A percentile compares a stretch with the other conserved stretches of the same genome.
Conservation (phyloP, 1,140 invertebrate genomes). For the Cotesia typhae region DNA sequence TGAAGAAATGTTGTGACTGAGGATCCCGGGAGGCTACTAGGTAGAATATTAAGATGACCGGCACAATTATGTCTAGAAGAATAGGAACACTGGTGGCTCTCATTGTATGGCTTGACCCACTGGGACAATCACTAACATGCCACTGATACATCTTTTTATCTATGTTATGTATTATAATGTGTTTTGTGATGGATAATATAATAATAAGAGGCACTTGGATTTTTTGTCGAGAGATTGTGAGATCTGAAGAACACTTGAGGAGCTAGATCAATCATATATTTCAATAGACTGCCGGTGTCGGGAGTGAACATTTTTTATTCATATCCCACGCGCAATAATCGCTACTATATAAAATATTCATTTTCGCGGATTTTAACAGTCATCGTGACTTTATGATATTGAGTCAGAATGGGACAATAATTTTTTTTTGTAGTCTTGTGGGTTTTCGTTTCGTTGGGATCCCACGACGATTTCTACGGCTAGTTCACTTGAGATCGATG, state of each 20-base stretch:
- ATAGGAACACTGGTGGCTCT: conserved; percentile 3
- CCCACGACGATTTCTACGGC: not conserved
- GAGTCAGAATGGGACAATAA: not conserved
- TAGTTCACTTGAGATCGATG: too few species aligned
- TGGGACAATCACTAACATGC: conserved; percentile 1
- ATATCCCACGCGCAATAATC: not conserved
- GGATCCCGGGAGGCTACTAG: not conserved
- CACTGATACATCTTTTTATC: not conserved
- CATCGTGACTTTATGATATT: conserved; percentile 18
- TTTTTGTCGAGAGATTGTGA: not conserved
- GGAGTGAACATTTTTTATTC: not conserved
- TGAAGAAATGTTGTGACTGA: conserved; percentile 21
- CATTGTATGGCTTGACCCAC: not conserved
- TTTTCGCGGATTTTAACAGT: conserved; percentile 22
- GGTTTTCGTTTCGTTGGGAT: not conserved
- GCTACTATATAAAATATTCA: conserved; percentile 22
- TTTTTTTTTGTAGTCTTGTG: not conserved
- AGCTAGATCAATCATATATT: conserved; percentile 28
- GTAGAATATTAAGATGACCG: conserved; percentile 20
- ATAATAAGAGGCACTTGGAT: not conserved
- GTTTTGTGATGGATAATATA: too few species aligned
- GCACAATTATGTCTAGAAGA: conserved; percentile 20
- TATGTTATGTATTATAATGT: not conserved
- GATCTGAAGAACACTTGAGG: conserved; percentile 4
- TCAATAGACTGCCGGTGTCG: conserved; percentile 23